Conservation (phyloP, 2,888 invertebrate genomes). For the Epinotia bilunana region DNA sequence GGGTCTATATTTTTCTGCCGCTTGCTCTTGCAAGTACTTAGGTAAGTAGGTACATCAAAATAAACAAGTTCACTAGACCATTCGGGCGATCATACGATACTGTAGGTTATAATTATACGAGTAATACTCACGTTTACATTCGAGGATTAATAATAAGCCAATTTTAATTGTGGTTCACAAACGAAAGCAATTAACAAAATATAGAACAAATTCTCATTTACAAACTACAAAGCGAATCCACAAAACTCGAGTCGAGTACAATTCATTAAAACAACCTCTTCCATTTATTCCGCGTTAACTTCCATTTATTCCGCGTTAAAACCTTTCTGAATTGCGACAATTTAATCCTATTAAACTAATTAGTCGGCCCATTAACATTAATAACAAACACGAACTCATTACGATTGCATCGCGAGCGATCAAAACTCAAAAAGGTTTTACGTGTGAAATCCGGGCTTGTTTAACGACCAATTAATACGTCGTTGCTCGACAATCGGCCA, state of each 20-base stretch:
- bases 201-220: not conserved
- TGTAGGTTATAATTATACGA: not conserved
- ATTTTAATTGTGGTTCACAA: not conserved
- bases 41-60: too few species aligned
- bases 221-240: constrained; percentile 26
- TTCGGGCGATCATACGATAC: too few species aligned
- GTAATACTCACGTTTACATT: not conserved
- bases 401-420: constrained; percentile 25
- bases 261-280: constrained; percentile 33
- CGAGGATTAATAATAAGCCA: not conserved
- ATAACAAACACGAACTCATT: constrained; percentile 32
- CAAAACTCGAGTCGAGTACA: constrained; percentile 22
- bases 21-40: too few species aligned
- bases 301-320: constrained; percentile 19
- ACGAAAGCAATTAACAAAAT: constrained; percentile 14
- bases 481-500: constrained; percentile 51
- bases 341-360: constrained; percentile 40
- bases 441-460: constrained; percentile 18
- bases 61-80: too few species aligned
- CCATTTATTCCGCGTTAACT: constrained; percentile 14
- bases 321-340: constrained; percentile 24
- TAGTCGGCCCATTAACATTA: constrained; percentile 36
- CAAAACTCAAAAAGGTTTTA: constrained; percentile 22
- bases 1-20: too few species aligned
- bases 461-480: constrained; percentile 48